Evolutionary conservation across 2,113 vertebrate species (phyloP), one percentile per base, ranked within the genome.

Genomic region (Regulus satrapa): DNA sequence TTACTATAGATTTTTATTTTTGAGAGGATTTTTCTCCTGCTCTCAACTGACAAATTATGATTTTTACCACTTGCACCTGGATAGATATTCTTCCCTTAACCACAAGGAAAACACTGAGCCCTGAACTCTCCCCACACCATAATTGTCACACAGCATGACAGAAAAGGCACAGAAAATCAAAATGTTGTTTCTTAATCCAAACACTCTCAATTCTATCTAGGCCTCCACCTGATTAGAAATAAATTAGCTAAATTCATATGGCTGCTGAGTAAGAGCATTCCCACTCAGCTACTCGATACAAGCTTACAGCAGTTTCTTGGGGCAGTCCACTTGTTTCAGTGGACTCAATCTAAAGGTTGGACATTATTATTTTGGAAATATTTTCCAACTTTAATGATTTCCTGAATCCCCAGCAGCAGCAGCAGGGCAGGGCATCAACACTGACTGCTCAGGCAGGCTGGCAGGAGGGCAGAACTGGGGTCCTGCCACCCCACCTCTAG

Each of bases 361-460:
- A 45, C 18, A 15, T 15, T 11, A 6, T n/a, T 49, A 14, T 66
- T 48, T n/a, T 66, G n/a, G 45, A 52, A 49, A 18, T 17, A 32
- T 66, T 88, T 80, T 66, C 76, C 38, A 66, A 0, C 43, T 23
- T 45, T 36, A 36, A 43, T 51, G 12, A n/a, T 43, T 66, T 26
- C 18, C 1, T 17, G 16, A 38, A 34, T 72, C 28, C 34, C 17
- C 1, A 6, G 1, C 1, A 4, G n/a, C 34, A 16, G 28, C 14
- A 81, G 55, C 41, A 55, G 43, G 15, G 51, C 28, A 73, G 38
- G 6, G 8, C 6, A 34, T 18, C 56, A 38, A 5, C 7, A 3
- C 29, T 6, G 25, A 9, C 21, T 49, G 46, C 56, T 43, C 18
- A 25, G 20, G 28, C 20, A 58, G 46, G 38, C 15, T 38, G 45